Evolutionary conservation across 2,888 invertebrate genomes (phyloP).

Genomic region (Cataglyphis rosenhaueri): DNA sequence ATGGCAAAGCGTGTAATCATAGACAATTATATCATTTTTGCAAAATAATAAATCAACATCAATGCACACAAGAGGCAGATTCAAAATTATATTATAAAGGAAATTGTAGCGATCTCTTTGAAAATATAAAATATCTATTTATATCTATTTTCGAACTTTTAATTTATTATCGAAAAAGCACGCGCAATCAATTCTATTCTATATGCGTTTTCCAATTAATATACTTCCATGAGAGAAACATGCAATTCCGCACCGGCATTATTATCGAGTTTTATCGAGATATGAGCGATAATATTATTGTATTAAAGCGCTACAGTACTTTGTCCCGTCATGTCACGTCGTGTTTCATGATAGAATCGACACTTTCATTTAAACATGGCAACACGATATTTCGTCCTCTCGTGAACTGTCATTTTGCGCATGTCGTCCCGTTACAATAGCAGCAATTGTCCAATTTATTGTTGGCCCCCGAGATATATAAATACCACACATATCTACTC

Average conservation of each 20-base stretch:
- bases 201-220: neutral
- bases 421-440: conserved; percentile 5
- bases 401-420: conserved; percentile 35
- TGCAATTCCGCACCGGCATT: neutral
- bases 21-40: neutral
- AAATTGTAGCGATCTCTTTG: neutral
- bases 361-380: conserved; percentile 44
- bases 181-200: neutral
- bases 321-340: conserved; percentile 40
- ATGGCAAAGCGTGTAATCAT: neutral
- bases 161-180: neutral
- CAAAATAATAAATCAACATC: neutral
- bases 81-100: neutral
- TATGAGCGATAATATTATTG: conserved; percentile 29
- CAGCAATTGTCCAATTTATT: conserved; percentile 43
- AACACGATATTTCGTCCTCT: conserved; percentile 44
- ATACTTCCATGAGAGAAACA: neutral
- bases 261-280: neutral
- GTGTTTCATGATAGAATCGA: conserved; percentile 50
- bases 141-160: neutral
- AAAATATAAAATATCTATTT: neutral
- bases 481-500: conserved; percentile 30
- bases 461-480: conserved; percentile 16
- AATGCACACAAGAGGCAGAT: neutral
- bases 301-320: conserved; percentile 42